Evolutionary conservation across 2,888 invertebrate species (phyloP), one percentile per base, ranked within the genome.

Genomic region (Matsumyia berberina): DNA sequence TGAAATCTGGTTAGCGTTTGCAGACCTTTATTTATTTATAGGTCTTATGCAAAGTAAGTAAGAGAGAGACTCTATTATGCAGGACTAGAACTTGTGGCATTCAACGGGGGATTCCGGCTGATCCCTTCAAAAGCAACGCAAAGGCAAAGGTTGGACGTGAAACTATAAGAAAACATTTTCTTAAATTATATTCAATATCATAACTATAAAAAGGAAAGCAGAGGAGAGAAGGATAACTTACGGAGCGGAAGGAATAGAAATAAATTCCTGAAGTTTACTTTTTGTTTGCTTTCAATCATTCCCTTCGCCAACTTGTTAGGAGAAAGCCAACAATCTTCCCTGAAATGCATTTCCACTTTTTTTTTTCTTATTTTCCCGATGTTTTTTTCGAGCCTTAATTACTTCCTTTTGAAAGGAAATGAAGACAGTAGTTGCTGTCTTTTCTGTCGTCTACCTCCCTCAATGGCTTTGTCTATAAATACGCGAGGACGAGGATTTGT

Each of bases 381-480:
- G 12, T 35, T 57, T 76, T 55, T 46, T 67, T 64, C 15, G 24
- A 72, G 66, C 72, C 76, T 72, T 77, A 80, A 80, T 80, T 76
- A 86, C 72, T 80, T 80, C 80, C 76, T 77, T 72, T 86, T 77
- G 37, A 80, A 62, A 60, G 53, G 64, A 76, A 74, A 73, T 49
- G 66, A 67, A 81, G 86, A 72, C 72, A 69, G 39, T 31, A 53
- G 46, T 62, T 74, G 67, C 44, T 62, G 69, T 58, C 44, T 69
- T 74, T 55, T 55, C 62, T 66, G 33, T 60, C 44, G 51, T 15
- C 46, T 37, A 35, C 29, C 42, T 51, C 70, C 42, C 46, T 51
- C 7, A 1, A 15, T 39, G 29, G 64, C 39, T 76, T 70, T 80
- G 80, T 76, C 70, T 67, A 39, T 60, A 42, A 55, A 39, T 79